Evolutionary conservation across 1,140 invertebrate genomes (phyloP), one percentile per base, ranked within the genome.

Genomic region (Tetramorium parvispinum): DNA sequence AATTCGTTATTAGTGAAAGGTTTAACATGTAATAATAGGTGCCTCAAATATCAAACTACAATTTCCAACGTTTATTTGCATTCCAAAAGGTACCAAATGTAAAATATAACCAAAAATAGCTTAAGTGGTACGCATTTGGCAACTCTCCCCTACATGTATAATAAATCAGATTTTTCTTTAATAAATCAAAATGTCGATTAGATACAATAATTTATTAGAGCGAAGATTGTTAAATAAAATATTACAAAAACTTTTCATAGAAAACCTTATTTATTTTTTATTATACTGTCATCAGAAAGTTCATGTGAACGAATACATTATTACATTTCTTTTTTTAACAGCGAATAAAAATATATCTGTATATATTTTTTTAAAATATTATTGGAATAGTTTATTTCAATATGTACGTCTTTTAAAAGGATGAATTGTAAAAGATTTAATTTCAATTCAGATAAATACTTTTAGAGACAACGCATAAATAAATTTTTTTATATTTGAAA

Each of bases 401-500:
- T 59, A 59, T 13, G 18, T 16, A 51, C 1, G 6, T 8, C 18
- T 16, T 59, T 18, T 43, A 57, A 43, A 43, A 77, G 3, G 8
- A 63, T 43, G 10, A 27, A 24, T 13, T 4, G 27, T 18, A 43
- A 63, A 32, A 49, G 24, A 49, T 75, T 75, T n/a, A 16, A 11
- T 7, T 40, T 37, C n/a, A n/a, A 37, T 7, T n/a, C 32, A 40
- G 3, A 57, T 8, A 37, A 75, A 75, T 6, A 11, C 2, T 32
- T 51, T 53, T 16, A 32, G 5, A 37, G 43, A 68, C 21, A 37
- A 68, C 5, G 7, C 21, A 11, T 2, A 46, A 46, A 46, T 70
- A 70, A 70, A n/a, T n/a, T 46, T 21, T 53, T 75, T 37, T 73
- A 66, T 1, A 13, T 57, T 75, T 37, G 0, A 75, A 75, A 57